Evolutionary conservation across 2,888 invertebrate species (phyloP).

Genomic region (Hofmannophila pseudospretella): DNA sequence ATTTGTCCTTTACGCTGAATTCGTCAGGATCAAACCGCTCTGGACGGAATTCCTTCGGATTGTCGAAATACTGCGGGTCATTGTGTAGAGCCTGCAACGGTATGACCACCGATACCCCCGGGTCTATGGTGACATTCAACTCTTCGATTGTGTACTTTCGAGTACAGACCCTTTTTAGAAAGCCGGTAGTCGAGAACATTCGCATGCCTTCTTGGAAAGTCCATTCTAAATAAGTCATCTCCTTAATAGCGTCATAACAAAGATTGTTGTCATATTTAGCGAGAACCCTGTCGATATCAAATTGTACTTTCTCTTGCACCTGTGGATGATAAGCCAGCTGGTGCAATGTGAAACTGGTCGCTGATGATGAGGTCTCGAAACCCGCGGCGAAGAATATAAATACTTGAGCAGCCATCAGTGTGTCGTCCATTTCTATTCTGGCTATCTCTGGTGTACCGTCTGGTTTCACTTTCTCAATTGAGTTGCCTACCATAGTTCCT

Average conservation of each 20-base stretch:
- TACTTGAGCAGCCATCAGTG: constrained; percentile 21
- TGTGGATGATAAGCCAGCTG: constrained; percentile 20
- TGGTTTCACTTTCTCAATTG: constrained; percentile 15
- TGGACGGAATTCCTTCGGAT: constrained; percentile 44
- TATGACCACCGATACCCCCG: constrained; percentile 25
- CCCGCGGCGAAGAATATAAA: constrained; percentile 26
- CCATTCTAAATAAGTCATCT: constrained; percentile 24
- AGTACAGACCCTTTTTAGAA: constrained; percentile 17
- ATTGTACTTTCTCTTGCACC: constrained; percentile 20
- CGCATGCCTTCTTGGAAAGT: constrained; percentile 20
- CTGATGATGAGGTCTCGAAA: constrained; percentile 25
- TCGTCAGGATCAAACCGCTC: constrained; percentile 41
- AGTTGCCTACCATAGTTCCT: constrained; percentile 18
- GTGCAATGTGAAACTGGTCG: constrained; percentile 21
- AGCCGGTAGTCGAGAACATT: constrained; percentile 20
- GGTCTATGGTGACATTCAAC: constrained; percentile 30
- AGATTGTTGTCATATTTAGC: constrained; percentile 20
- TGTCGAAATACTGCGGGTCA: constrained; percentile 45
- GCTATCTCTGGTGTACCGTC: constrained; percentile 15
- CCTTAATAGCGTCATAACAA: constrained; percentile 23
- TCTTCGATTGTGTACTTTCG: constrained; percentile 19
- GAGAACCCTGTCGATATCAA: constrained; percentile 23
- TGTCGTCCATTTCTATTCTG: constrained; percentile 15
- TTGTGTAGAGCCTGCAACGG: constrained; percentile 46
- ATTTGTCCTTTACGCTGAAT: constrained; percentile 28